These are phyloP conservation scores for Rhopalosiphum maidis DNA, from an alignment of 1,140 invertebrate species.

Conservation along the genomic window DNA sequence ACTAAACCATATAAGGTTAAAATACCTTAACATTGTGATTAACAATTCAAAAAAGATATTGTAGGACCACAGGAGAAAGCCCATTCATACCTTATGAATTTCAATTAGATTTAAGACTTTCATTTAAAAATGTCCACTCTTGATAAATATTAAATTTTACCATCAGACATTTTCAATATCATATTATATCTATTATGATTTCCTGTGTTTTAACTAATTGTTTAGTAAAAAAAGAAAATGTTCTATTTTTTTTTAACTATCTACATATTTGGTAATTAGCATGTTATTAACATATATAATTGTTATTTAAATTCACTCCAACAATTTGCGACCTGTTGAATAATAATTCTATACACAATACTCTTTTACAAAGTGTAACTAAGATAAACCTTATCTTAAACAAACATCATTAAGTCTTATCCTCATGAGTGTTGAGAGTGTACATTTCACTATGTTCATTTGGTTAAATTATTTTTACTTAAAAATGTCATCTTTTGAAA, in stretches of 20 bases:
- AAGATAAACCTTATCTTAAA: constrained; percentile 48
- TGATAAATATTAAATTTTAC: not conserved
- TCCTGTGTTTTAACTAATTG: not conserved
- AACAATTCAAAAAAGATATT: constrained; percentile 37
- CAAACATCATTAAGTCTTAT: constrained; percentile 6
- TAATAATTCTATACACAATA: constrained; percentile 12
- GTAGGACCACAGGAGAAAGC: constrained; percentile 18
- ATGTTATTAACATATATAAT: constrained; percentile 38
- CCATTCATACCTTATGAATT: constrained; percentile 27
- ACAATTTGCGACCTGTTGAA: not conserved
- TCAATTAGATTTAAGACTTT: constrained; percentile 42
- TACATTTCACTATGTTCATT: not conserved
- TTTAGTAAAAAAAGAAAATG: constrained; percentile 7
- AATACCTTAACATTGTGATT: constrained; percentile 30
- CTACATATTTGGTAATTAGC: constrained; percentile 27
- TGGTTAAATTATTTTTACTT: not conserved
- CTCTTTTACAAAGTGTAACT: not conserved
- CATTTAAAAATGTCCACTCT: not conserved
- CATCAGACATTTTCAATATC: not conserved
- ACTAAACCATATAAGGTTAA: constrained; percentile 35
- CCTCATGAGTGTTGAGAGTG: not conserved
- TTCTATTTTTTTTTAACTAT: constrained; percentile 16
- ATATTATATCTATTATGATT: not conserved
- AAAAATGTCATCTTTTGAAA: constrained; percentile 29
- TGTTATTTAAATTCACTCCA: constrained; percentile 14